Conservation (phyloP, 2,113 vertebrate species). For the Trichechus manatus region DNA sequence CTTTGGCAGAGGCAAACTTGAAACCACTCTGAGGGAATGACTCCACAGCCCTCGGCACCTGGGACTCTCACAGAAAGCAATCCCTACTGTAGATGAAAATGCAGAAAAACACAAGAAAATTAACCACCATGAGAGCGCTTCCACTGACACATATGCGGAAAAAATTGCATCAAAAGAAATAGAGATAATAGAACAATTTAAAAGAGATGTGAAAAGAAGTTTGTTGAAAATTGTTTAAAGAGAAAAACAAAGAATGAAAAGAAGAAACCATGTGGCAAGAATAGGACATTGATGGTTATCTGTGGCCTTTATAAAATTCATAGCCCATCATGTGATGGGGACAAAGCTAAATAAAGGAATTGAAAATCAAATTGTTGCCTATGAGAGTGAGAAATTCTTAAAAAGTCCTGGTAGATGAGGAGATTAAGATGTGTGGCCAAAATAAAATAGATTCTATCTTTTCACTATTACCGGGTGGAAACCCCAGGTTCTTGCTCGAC, state of each 20-base stretch:
- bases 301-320: constrained; percentile 18
- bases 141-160: not conserved
- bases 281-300: not conserved
- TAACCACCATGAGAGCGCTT: not conserved
- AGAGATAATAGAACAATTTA: not conserved
- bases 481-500: no score
- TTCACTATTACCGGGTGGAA: not conserved
- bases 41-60: not conserved
- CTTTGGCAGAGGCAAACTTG: constrained; percentile 15
- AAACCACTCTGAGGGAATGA: not conserved
- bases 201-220: constrained; percentile 6
- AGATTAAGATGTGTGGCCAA: constrained; percentile 26
- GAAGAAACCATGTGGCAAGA: not conserved
- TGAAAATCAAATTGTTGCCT: constrained; percentile 26
- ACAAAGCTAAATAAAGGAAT: not conserved
- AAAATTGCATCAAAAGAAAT: not conserved
- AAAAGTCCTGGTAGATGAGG: not conserved
- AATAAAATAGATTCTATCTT: constrained; percentile 28
- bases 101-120: constrained; percentile 34
- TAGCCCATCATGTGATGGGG: not conserved
- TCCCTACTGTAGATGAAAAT: not conserved
- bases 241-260: constrained; percentile 28
- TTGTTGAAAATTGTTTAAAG: constrained; percentile 1
- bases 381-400: constrained; percentile 41
- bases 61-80: not conserved